phyloP scores from a whole-genome alignment of 2,113 vertebrate species.

The Pongo abelii region DNA sequence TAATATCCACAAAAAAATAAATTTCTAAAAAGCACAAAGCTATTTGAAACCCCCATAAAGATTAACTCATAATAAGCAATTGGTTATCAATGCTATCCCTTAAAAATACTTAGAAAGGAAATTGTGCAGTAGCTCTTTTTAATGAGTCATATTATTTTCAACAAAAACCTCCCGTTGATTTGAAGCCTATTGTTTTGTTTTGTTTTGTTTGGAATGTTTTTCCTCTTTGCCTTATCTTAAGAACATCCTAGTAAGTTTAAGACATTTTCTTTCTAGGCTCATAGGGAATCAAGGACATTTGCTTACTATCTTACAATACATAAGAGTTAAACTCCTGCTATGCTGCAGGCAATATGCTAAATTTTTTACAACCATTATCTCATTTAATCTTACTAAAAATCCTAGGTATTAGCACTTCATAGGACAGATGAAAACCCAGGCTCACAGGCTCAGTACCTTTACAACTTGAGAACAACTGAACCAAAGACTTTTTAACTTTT shows the following conservation, averaged over 20 bases:
- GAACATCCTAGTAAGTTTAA: not conserved
- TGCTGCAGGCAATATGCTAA: not conserved
- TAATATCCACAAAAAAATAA: not conserved
- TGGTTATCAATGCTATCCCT: not conserved
- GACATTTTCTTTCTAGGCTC: not conserved
- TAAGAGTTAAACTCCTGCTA: not conserved
- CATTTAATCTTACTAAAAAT: not conserved
- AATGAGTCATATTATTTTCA: not conserved
- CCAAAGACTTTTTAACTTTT: not conserved
- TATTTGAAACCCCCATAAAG: not conserved
- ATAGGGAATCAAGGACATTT: not conserved
- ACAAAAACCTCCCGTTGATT: not conserved
- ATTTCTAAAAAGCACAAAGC: not conserved
- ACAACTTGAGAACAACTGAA: not conserved
- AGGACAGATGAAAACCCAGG: not conserved
- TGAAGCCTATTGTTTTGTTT: not conserved
- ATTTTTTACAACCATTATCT: not conserved
- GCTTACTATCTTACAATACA: not conserved
- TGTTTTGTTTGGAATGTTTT: not conserved
- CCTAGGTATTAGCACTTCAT: not conserved
- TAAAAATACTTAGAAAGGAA: not conserved
- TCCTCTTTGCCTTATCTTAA: not conserved
- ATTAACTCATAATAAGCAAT: not conserved
- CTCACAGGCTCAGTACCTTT: not conserved
- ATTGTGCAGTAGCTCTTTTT: not conserved